Evolutionary conservation across 37 sponge, comb jelly and placozoan species (phyloP), one percentile per base, ranked within the genome.

Genomic region (Chondrosia reniformis): DNA sequence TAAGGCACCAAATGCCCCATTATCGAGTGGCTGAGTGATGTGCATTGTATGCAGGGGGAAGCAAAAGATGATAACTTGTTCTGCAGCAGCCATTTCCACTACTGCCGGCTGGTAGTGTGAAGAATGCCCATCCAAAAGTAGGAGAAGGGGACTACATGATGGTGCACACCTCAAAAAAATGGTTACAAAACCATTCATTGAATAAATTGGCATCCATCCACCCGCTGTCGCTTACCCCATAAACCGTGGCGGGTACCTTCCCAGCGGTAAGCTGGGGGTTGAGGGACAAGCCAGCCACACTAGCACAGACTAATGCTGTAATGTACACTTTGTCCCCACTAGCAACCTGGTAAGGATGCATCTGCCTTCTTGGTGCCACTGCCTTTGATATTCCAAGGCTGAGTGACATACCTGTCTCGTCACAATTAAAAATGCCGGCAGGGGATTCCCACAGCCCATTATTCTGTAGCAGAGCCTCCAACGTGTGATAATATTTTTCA

Each of bases 321-420:
- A 77, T 44, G 4, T 81, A 79, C 24, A 44, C 31, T 56, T 87
- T 81, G 19, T 81, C 40, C 3, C 88, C 83, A 25, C 77, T 63
- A 39, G 56, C 76, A 37, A 58, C 24, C 15, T 15, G 63, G 32
- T 30, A 32, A 24, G 67, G 73, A 67, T 87, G 75, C 67, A 81
- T 86, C 46, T 80, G 65, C 5, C 80, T 45, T 27, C 55, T 9
- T 45, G 57, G 31, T 45, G 76, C 86, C 24, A 86, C 25, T 54
- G 63, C 64, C 61, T 55, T 49, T 7, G 41, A 59, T 40, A 77
- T 66, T 1, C 31, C 74, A 72, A 64, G 79, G 19, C 69, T 37
- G 8, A 87, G 61, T 17, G 82, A 83, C 43, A 87, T 52, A 21
- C 87, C 87, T 2, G 46, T 67, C 71, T 87, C 82, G 39, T 87